Evolutionary conservation across 2,797 vertebrate genomes (phyloP).

Genomic region (Parauchenoglanis punctatus): DNA sequence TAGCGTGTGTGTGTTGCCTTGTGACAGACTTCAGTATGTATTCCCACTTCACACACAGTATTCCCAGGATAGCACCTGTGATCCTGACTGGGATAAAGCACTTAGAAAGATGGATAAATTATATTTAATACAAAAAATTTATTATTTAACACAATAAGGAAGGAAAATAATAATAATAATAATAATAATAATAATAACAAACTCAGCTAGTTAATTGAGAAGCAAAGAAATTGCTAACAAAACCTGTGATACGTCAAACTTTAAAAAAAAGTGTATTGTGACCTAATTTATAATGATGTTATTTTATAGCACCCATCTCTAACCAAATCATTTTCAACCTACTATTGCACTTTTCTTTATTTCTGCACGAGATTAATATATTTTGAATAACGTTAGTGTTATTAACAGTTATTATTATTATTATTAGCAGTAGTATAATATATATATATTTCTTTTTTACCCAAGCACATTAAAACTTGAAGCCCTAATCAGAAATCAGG

Average conservation of each 20-base stretch:
- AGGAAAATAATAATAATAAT: neutral
- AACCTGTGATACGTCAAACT: neutral
- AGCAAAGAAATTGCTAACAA: neutral
- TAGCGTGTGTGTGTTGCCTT: neutral
- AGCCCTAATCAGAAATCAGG: constrained; percentile 19
- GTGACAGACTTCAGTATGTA: neutral
- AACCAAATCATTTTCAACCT: constrained; percentile 60
- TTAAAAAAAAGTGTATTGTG: neutral
- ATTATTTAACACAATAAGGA: neutral
- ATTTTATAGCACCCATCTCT: neutral
- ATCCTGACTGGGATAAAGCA: neutral
- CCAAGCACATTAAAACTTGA: constrained; percentile 6
- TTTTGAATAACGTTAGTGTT: neutral
- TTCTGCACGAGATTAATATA: constrained; percentile 57
- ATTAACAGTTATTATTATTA: neutral
- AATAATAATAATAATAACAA: neutral
- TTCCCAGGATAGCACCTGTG: neutral
- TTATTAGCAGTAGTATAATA: neutral
- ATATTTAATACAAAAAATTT: neutral
- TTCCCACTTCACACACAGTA: neutral
- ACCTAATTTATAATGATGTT: neutral
- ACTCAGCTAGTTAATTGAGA: neutral
- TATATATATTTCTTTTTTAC: constrained; percentile 48
- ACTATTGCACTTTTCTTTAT: constrained; percentile 72
- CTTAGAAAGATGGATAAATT: neutral